Evolutionary conservation across 2,113 vertebrate genomes (phyloP), one percentile per base, ranked within the genome.

Genomic region (Eudyptes chrysolophus): DNA sequence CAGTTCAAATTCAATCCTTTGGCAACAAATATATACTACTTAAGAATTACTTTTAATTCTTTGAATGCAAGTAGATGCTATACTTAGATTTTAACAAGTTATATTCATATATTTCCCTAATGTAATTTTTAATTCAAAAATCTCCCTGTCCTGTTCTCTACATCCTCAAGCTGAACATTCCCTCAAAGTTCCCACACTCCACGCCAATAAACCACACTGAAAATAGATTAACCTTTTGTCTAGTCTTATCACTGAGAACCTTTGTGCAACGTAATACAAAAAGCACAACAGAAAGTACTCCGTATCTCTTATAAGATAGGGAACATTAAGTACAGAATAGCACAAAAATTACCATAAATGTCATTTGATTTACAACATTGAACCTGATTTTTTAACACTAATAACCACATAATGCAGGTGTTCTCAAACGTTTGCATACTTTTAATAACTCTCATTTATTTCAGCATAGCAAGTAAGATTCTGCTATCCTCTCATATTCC

Each of bases 191-290:
- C 95, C 89, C 96, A 96, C 97, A 96, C 76, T 46, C 87, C 81
- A 93, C 16, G 95, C 94, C 96, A 97, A 89, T 85, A 97, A 96
- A 94, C 44, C 95, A 97, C 86, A 94, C 77, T 95, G 96, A 97
- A 97, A 97, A 97, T 13, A 95, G 86, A 96, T 97, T 96, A 95
- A 96, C 93, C 94, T 96, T 97, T 95, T 96, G 94, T 95, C 94
- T 97, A 84, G 94, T 96, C 91, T 97, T 97, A 97, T 95, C 94
- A 96, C 77, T 38, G 38, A 82, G 69, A 94, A 87, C 91, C 66
- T 91, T 91, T 91, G 95, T 89, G 72, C 89, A 89, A 85, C 26
- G 42, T 76, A 82, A 82, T 13, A 75, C 40, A 78, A 84, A 79
- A 95, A 87, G 89, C 26, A 75, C 30, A 87, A 85, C 66, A 90